Evolutionary conservation across 2,113 vertebrate species (phyloP), one percentile per base, ranked within the genome.

Genomic region (Apodemus sylvaticus): DNA sequence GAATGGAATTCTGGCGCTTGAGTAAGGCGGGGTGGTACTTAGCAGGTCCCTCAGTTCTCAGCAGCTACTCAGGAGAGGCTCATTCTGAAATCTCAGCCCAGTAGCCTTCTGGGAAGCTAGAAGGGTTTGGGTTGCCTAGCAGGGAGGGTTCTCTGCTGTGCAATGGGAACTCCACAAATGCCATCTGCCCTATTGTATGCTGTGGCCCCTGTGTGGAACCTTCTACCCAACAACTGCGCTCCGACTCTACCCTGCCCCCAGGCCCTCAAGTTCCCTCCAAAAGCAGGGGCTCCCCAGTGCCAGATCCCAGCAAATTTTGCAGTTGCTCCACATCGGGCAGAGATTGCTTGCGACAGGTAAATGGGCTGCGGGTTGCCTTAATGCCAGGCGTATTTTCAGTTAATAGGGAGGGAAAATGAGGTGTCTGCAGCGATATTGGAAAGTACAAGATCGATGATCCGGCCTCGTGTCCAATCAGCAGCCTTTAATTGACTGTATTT

Each of bases 331-430:
- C 95, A 94, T 97, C 95, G 96, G 98, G 97, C 97, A 94, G 97
- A 99, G 98, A 99, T 99, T 99, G 99, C 98, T 99, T 99, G 98
- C 99, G 98, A 99, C 99, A 99, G 99, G 98, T 99, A 99, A 99
- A 99, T 99, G 98, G 99, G 99, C 98, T 99, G 98, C 82, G 95
- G 98, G 98, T 98, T 98, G 98, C 98, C 92, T 98, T 98, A 99
- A 99, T 98, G 98, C 98, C 98, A 98, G 98, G 98, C 98, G 99
- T 99, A 99, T 99, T 99, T 99, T 99, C 98, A 98, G 98, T 98
- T 99, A 99, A 99, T 99, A 99, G 99, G 99, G 98, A 99, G 98
- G 98, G 98, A 98, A 99, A 99, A 99, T 99, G 98, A 99, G 99
- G 98, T 99, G 99, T 99, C 99, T 98, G 98, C 96, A 98, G 96